Conservation (phyloP, 2,113 vertebrate species). For the Thymallus thymallus region DNA sequence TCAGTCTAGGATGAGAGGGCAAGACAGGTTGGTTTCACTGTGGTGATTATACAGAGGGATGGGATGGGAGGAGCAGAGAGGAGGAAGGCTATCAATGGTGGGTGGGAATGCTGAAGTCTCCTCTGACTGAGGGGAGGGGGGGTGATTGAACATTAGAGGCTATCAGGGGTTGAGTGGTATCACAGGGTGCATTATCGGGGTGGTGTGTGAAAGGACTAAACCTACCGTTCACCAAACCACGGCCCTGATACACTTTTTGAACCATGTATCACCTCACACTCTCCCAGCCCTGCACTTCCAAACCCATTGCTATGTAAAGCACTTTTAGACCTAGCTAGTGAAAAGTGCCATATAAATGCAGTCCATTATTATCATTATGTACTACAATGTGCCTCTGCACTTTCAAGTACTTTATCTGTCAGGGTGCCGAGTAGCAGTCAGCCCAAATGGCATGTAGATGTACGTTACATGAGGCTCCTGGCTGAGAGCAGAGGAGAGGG, state of each 20-base stretch:
- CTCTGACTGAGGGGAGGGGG: neutral
- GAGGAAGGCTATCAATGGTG: neutral
- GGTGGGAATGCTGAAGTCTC: neutral
- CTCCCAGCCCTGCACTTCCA: neutral
- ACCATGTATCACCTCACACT: constrained; percentile 4
- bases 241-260: constrained; percentile 19
- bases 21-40: constrained; percentile 6
- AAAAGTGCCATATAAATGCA: neutral
- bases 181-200: constrained; percentile 3
- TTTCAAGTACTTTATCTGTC: neutral
- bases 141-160: neutral
- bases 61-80: constrained; percentile 5
- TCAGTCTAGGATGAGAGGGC: neutral
- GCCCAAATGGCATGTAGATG: neutral
- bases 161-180: constrained; percentile 8
- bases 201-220: neutral
- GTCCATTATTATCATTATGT: neutral
- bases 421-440: neutral
- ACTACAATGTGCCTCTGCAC: constrained; percentile 3
- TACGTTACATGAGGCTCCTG: neutral
- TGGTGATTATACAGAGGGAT: neutral
- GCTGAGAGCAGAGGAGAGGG: neutral
- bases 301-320: neutral
- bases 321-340: neutral
- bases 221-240: neutral